phyloP scores from a whole-genome alignment of 2,797 vertebrate species.

The Valencia hispanica region DNA sequence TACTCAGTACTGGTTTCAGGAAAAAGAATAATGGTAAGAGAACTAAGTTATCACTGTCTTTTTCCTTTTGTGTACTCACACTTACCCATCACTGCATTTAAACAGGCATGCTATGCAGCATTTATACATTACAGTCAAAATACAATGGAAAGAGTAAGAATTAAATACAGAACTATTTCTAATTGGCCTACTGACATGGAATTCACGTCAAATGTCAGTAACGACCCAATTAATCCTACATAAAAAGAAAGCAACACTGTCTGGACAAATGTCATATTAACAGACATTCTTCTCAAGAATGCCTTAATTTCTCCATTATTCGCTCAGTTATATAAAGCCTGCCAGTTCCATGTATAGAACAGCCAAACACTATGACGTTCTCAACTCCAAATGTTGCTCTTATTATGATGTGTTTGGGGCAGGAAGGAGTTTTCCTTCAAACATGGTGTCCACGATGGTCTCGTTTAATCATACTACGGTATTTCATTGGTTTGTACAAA shows the following conservation, averaged over 20 bases:
- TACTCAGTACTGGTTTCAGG: constrained; percentile 62
- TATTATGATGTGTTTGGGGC: too few species aligned
- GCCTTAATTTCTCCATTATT: too few species aligned
- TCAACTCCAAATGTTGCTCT: too few species aligned
- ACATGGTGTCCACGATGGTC: too few species aligned
- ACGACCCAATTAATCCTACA: neutral
- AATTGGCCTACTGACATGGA: neutral
- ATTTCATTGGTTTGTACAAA: too few species aligned
- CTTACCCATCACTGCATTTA: constrained; percentile 23
- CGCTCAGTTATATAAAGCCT: too few species aligned
- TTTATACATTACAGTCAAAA: constrained; percentile 31
- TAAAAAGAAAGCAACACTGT: neutral
- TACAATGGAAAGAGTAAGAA: neutral
- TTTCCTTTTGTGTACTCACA: constrained; percentile 16
- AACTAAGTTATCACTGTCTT: constrained; percentile 47
- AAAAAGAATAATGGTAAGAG: constrained; percentile 38
- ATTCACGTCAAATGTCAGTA: neutral
- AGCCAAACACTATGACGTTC: neutral
- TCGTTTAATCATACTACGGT: too few species aligned
- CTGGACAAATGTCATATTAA: too few species aligned
- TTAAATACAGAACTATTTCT: neutral
- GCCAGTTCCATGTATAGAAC: neutral
- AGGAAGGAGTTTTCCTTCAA: too few species aligned
- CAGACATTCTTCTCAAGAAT: too few species aligned
- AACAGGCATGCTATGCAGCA: constrained; percentile 14